Evolutionary conservation across 1,140 invertebrate genomes (phyloP).

Genomic region (Trachymyrmex cornetzi): DNA sequence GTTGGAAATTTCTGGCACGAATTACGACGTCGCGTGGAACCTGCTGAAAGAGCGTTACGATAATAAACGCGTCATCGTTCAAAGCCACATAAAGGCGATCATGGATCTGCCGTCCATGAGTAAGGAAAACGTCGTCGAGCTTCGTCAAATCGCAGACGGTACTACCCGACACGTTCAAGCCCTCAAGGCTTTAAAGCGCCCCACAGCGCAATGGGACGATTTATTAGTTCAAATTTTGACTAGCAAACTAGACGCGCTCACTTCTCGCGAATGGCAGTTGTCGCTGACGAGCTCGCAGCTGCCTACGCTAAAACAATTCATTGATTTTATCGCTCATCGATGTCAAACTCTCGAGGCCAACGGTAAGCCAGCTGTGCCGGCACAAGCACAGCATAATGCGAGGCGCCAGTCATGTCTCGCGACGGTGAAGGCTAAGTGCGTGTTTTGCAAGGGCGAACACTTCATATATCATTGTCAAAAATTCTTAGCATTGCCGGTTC

Average conservation of each 20-base stretch:
- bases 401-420: no score
- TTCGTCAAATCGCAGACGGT: conserved; percentile 67
- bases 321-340: no score
- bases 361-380: no score
- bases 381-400: no score
- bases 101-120: conserved; percentile 61
- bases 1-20: conserved; percentile 39
- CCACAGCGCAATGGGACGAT: not conserved
- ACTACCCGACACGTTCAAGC: not conserved
- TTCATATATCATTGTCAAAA: no score
- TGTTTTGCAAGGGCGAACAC: no score
- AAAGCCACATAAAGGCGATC: conserved; percentile 72
- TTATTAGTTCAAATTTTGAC: not conserved
- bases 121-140: conserved; percentile 56
- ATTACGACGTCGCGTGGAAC: conserved; percentile 67
- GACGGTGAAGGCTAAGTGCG: no score
- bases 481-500: no score
- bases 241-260: not conserved
- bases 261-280: not conserved
- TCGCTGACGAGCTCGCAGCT: no score
- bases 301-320: no score
- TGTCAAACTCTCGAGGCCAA: no score
- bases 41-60: conserved; percentile 70
- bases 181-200: not conserved
- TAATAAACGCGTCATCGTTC: conserved; percentile 71